These are phyloP conservation scores for Ennomos quercinarius DNA, from an alignment of 2,888 invertebrate genomes.

Conservation along the genomic window DNA sequence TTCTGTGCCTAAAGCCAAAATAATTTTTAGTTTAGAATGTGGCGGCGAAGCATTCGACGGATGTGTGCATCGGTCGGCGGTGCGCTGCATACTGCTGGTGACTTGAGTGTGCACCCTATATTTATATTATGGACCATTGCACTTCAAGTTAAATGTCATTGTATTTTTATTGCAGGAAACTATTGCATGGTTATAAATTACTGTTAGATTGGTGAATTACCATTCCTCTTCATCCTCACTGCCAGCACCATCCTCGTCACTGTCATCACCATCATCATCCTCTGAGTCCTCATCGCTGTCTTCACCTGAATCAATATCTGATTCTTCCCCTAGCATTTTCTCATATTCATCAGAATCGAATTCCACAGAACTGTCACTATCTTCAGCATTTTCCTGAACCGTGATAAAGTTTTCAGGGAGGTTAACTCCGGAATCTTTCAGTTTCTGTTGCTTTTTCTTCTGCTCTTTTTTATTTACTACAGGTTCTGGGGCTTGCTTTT, in stretches of 20 bases:
- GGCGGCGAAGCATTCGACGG: too few species aligned
- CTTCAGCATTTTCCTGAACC: constrained; percentile 52
- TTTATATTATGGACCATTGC: too few species aligned
- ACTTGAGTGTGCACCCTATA: too few species aligned
- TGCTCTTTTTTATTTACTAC: constrained; percentile 51
- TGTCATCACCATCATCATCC: constrained; percentile 38
- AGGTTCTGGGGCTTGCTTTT: constrained; percentile 35
- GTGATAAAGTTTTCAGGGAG: constrained; percentile 62
- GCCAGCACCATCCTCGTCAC: constrained; percentile 29
- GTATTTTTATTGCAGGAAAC: too few species aligned
- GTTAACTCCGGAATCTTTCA: constrained; percentile 60
- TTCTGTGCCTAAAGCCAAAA: too few species aligned
- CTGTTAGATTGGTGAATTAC: constrained; percentile 24
- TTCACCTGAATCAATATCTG: constrained; percentile 48
- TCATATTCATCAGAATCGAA: constrained; percentile 78
- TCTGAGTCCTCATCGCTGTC: constrained; percentile 37
- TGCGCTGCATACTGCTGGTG: too few species aligned
- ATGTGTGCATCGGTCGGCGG: too few species aligned
- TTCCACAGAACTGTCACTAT: constrained; percentile 62
- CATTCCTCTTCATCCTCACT: constrained; percentile 43
- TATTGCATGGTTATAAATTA: too few species aligned
- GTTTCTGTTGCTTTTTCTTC: constrained; percentile 55
- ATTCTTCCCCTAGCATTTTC: constrained; percentile 56
- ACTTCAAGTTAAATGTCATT: too few species aligned
- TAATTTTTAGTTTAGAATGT: too few species aligned